Base-by-base conservation (phyloP, 2,797 vertebrate genomes). In the Argentina silus region DNA sequence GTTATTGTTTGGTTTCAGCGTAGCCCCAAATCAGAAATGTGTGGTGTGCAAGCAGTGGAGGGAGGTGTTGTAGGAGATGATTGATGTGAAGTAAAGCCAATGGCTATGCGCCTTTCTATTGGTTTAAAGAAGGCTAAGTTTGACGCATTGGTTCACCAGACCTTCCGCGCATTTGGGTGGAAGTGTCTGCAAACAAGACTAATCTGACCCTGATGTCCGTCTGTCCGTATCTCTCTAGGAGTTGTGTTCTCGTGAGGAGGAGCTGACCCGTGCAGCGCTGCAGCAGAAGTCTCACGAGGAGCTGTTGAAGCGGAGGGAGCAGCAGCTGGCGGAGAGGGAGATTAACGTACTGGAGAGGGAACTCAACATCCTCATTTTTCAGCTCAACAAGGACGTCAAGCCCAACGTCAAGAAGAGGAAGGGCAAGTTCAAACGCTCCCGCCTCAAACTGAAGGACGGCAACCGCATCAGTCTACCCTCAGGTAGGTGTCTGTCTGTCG, bases 401-500 rank as follows among this genome's bases (percentile, higher is more conserved):
- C 96, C 96, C 76, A 97, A 96, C 15, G 96, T 97, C 23, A 97
- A 97, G 89, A 98, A 96, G 91, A 94, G 96, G 87, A 98, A 97
- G 85, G 97, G 96, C 74, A 98, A 97, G 85, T 98, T 98, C 83
- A 96, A 95, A 85, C 95, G 95, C 44, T 96, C 96, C 57, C 94
- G 96, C 3, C 92, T 97, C 17, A 98, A 96, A 87, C 93, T 97
- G 75, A 97, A 95, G 90, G 97, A 98, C 14, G 96, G 97, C 12
- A 97, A 97, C 88, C 95, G 96, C 77, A 98, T 98, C 92, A 98
- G 97, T 76, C 91, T 98, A 72, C 97, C 97, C n/a, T 98, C 97
- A 91, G 97, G 97, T 98, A 76, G 70, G 92, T n/a, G n/a, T 47
- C 1, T 3, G 19, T 59, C n/a, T 21, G 56, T 21, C n/a, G 3